Conservation (phyloP, 2,113 vertebrate species). For the pig (Sus scrofa) region T2T-Sscrofa CM000812.6:210630001-210630500, state of each 20-base stretch:
- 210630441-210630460: conserved; percentile 58
- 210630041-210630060: conserved; percentile 43
- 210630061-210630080: conserved; percentile 55
- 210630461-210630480: conserved; percentile 51
- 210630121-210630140: not conserved
- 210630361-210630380: conserved; percentile 52
- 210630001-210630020: not conserved
- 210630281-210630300: conserved; percentile 39
- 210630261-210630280: not conserved
- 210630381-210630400: conserved; percentile 67
- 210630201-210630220: not conserved
- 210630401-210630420: conserved; percentile 82
- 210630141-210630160: not conserved
- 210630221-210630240: not conserved
- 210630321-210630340: not conserved
- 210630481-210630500: conserved; percentile 67
- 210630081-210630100: conserved; percentile 34
- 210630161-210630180: not conserved
- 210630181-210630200: not conserved
- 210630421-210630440: conserved; percentile 73
- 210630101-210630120: not conserved
- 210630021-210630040: not conserved
- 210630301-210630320: conserved; percentile 18
- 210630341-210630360: conserved; percentile 47
- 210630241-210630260: not conserved